phyloP scores from a whole-genome alignment of 2,797 vertebrate species.

The Atherinosoma microstoma region DNA sequence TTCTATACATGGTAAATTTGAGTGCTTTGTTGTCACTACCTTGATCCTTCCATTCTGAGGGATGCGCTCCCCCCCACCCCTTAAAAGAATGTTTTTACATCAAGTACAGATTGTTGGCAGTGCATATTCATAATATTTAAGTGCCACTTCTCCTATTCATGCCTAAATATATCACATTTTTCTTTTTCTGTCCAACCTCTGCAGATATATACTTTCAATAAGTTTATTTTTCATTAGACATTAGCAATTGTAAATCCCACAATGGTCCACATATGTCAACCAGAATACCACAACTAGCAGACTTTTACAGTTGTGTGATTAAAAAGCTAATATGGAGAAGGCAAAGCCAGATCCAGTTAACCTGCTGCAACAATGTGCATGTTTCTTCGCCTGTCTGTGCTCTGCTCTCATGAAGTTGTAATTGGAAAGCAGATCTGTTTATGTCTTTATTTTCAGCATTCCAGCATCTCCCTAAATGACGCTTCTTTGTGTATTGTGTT shows the following conservation, averaged over 20 bases:
- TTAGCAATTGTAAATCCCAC: background rate
- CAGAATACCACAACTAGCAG: background rate
- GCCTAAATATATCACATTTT: too few species aligned
- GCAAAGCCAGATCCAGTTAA: constrained; percentile 11
- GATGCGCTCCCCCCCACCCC: background rate
- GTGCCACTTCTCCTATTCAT: background rate
- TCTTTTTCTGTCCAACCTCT: background rate
- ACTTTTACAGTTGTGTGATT: background rate
- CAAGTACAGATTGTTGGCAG: background rate
- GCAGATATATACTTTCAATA: background rate
- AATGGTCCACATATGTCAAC: background rate
- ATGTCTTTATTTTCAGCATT: constrained; percentile 57
- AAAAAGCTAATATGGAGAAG: background rate
- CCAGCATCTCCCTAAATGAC: constrained; percentile 38
- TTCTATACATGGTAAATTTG: background rate
- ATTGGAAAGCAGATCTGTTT: constrained; percentile 34
- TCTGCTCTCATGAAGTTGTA: constrained; percentile 14
- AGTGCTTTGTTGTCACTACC: background rate
- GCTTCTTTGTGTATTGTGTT: constrained; percentile 59
- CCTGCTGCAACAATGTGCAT: constrained; percentile 10
- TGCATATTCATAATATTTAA: background rate
- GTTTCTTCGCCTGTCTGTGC: constrained; percentile 9
- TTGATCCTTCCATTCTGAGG: background rate
- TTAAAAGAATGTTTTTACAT: background rate
- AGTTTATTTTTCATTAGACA: background rate